Percentiles rank a stretch among this genome's conserved stretches.
These are phyloP conservation scores for Cinclus mexicanus DNA, from an alignment of 2,113 vertebrate genomes.

Conservation along the genomic window DNA sequence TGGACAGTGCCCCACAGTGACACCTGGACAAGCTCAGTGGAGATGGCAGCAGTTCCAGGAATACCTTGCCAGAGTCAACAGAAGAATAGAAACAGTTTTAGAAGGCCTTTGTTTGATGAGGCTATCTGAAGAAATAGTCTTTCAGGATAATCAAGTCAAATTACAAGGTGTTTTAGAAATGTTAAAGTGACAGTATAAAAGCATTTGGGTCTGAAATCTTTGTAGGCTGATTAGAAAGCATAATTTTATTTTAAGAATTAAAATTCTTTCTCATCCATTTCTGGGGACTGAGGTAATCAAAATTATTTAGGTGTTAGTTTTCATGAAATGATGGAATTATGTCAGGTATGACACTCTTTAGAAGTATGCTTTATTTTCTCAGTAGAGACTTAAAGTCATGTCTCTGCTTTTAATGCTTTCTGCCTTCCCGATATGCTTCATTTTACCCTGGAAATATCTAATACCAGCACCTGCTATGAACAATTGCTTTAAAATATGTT, in stretches of 20 bases:
- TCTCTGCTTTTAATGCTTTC: background rate
- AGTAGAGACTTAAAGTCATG: background rate
- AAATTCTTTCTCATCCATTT: background rate
- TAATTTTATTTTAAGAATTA: background rate
- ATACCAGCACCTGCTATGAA: background rate
- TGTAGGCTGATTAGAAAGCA: background rate
- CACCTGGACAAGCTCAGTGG: background rate
- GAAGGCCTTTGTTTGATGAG: background rate
- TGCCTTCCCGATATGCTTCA: background rate
- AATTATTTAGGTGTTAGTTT: background rate
- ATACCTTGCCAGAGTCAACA: background rate
- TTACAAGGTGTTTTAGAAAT: background rate
- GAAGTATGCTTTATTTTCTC: background rate
- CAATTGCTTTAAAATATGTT: background rate
- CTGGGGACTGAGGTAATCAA: background rate
- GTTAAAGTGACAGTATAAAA: background rate
- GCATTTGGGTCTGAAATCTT: background rate
- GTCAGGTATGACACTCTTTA: background rate
- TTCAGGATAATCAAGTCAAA: background rate
- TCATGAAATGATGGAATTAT: background rate
- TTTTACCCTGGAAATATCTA: background rate
- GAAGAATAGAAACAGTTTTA: background rate
- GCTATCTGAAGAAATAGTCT: background rate
- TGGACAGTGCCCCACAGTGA: background rate
- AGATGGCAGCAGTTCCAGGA: background rate